Conservation (phyloP, 2,888 invertebrate species). For the Cosmia pyralina region DNA sequence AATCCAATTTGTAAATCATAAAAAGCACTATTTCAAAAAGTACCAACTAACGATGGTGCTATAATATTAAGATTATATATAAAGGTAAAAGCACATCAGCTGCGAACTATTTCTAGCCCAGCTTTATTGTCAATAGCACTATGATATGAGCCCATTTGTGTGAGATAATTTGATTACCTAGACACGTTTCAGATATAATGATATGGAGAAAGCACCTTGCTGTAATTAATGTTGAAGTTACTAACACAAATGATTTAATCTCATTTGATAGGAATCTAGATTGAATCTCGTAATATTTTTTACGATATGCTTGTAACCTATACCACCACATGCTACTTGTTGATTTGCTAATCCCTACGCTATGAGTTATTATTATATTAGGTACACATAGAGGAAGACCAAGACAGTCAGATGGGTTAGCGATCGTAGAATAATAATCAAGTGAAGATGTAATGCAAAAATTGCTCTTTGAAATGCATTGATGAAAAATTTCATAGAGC, state of each 20-base stretch:
- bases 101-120: constrained; percentile 10
- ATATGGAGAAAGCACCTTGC: constrained; percentile 8
- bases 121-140: constrained; percentile 12
- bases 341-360: background rate
- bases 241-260: constrained; percentile 3
- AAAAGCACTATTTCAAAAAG: background rate
- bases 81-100: constrained; percentile 2
- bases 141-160: background rate
- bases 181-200: background rate
- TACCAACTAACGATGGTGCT: background rate
- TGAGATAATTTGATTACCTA: constrained; percentile 6
- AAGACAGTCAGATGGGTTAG: no score
- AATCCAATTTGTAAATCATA: constrained; percentile 23
- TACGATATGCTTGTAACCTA: background rate
- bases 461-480: background rate
- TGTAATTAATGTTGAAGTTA: constrained; percentile 2
- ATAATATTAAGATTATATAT: background rate
- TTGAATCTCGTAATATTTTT: constrained; percentile 15
- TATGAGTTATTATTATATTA: background rate
- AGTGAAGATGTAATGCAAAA: background rate
- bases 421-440: background rate
- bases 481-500: background rate
- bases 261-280: constrained; percentile 7
- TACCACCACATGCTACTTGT: background rate
- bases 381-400: background rate